Conservation (phyloP, 2,888 invertebrate genomes). For the Caenorhabditis becei region DNA sequence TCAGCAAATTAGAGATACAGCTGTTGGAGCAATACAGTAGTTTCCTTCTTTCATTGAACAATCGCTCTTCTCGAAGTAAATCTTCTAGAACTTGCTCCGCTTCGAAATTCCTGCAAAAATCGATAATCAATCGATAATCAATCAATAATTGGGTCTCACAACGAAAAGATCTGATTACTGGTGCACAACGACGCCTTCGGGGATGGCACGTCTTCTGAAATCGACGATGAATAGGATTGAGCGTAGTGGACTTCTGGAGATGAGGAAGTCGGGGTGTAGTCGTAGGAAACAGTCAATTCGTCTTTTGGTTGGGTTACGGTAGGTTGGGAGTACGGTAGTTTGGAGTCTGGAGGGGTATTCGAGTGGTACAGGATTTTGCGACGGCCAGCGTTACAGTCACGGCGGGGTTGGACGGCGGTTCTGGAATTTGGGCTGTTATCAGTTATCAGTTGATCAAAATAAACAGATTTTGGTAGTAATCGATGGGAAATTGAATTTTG, state of each 20-base stretch:
- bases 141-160: not conserved
- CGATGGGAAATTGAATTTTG: not conserved
- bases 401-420: slow-evolving; percentile 71
- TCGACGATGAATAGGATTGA: slow-evolving; percentile 63
- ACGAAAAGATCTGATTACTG: not conserved
- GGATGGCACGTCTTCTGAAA: slow-evolving; percentile 58
- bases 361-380: slow-evolving; percentile 66
- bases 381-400: slow-evolving; percentile 71
- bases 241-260: slow-evolving; percentile 60
- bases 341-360: not conserved
- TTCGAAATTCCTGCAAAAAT: slow-evolving; percentile 49
- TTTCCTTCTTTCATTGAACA: slow-evolving; percentile 68
- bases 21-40: slow-evolving; percentile 65
- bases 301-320: not conserved
- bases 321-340: not conserved
- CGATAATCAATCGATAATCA: not conserved
- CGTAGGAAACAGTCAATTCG: not conserved
- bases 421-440: slow-evolving; percentile 17
- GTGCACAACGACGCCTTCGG: slow-evolving; percentile 43
- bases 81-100: slow-evolving; percentile 65
- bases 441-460: no score
- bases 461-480: not conserved
- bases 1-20: slow-evolving; percentile 59
- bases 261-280: not conserved
- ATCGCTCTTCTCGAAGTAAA: slow-evolving; percentile 64